These are phyloP conservation scores for Paralichthys olivaceus DNA, from an alignment of 2,113 vertebrate species.

Conservation along the genomic window DNA sequence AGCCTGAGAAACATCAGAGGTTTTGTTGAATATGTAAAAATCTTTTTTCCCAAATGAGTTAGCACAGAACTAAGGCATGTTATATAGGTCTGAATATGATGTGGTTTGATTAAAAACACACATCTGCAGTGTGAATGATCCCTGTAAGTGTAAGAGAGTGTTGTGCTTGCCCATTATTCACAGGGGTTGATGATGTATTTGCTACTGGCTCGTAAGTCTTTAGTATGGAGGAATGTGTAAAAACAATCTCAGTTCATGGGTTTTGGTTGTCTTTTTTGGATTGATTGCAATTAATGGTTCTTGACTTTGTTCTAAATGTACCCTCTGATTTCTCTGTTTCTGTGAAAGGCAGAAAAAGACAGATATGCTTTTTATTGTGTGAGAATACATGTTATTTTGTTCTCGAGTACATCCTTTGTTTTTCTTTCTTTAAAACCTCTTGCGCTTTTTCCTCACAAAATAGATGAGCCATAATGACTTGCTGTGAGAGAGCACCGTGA, in stretches of 20 bases:
- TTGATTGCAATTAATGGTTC: conserved; percentile 19
- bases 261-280: conserved; percentile 15
- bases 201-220: conserved; percentile 32
- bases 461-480: conserved; percentile 41
- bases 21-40: conserved; percentile 1
- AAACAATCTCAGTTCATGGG: conserved; percentile 11
- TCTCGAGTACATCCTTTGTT: neutral
- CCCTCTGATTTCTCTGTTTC: conserved; percentile 8
- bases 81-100: neutral
- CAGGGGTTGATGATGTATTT: conserved; percentile 4
- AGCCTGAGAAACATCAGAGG: conserved; percentile 8
- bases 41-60: neutral
- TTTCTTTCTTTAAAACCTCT: neutral
- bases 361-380: conserved; percentile 5
- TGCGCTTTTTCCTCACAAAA: conserved; percentile 4
- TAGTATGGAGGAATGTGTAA: conserved; percentile 65
- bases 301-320: conserved; percentile 33
- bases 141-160: neutral
- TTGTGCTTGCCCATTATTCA: conserved; percentile 20
- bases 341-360: conserved; percentile 13
- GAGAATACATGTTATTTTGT: conserved; percentile 16
- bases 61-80: conserved; percentile 4
- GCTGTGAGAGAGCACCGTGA: conserved; percentile 66
- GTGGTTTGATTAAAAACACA: neutral
- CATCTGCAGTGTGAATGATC: conserved; percentile 3